phyloP scores from a whole-genome alignment of 2,797 vertebrate species.

The Typhlichthys eigenmanni region DNA sequence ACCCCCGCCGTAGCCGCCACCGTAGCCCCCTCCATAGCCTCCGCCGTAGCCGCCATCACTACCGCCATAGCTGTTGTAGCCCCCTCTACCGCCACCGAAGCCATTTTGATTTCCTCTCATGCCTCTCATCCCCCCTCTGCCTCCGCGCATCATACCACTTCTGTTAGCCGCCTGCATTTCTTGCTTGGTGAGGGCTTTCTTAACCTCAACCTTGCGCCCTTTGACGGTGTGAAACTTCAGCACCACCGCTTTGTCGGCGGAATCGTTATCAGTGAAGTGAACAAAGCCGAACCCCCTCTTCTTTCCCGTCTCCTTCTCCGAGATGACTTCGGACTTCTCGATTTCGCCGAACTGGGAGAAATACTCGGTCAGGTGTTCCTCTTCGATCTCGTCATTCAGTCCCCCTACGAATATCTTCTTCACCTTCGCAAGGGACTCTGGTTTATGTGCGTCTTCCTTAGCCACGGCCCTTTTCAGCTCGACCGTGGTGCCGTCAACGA shows the following conservation, averaged over 20 bases:
- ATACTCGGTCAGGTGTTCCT: slow-evolving; percentile 85
- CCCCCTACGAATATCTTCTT: slow-evolving; percentile 97
- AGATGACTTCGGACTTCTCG: slow-evolving; percentile 96
- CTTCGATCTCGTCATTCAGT: slow-evolving; percentile 89
- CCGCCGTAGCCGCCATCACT: slow-evolving; percentile 83
- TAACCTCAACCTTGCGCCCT: slow-evolving; percentile 95
- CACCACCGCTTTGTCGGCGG: slow-evolving; percentile 94
- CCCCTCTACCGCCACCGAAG: slow-evolving; percentile 82
- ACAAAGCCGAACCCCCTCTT: slow-evolving; percentile 97
- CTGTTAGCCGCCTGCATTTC: slow-evolving; percentile 89
- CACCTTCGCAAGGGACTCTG: slow-evolving; percentile 94
- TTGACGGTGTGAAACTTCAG: slow-evolving; percentile 94
- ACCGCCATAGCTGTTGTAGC: slow-evolving; percentile 83
- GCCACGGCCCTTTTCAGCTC: slow-evolving; percentile 97
- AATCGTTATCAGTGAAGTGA: slow-evolving; percentile 92
- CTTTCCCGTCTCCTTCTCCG: slow-evolving; percentile 94
- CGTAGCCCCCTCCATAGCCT: slow-evolving; percentile 80
- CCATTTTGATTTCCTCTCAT: slow-evolving; percentile 86
- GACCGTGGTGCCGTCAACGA: slow-evolving; percentile 91
- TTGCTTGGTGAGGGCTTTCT: slow-evolving; percentile 95
- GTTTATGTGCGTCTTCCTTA: slow-evolving; percentile 92
- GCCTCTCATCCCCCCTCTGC: slow-evolving; percentile 79
- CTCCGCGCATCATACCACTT: slow-evolving; percentile 66
- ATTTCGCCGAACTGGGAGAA: slow-evolving; percentile 91
- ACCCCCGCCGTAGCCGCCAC: slow-evolving; percentile 61